phyloP scores from a whole-genome alignment of 2,797 vertebrate genomes.

The Darevskia mixta region DNA sequence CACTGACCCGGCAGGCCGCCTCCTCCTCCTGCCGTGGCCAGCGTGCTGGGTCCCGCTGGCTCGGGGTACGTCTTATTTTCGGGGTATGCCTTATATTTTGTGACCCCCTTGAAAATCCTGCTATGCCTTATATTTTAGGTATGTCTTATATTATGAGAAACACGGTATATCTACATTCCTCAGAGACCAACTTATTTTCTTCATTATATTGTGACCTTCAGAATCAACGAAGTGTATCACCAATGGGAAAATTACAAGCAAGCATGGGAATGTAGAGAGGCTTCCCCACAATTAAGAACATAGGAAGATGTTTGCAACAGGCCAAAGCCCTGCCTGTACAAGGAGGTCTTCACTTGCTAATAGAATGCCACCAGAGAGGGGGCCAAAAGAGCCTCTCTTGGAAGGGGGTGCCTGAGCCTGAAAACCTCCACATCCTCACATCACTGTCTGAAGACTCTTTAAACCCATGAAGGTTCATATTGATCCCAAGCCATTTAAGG shows the following conservation, averaged over 20 bases:
- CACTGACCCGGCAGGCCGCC: no score
- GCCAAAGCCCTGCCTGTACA: neutral
- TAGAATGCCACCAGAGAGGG: neutral
- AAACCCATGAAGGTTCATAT: neutral
- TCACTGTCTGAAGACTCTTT: neutral
- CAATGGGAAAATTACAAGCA: neutral
- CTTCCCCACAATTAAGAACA: neutral
- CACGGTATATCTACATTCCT: neutral
- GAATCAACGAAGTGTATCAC: neutral
- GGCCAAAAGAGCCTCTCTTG: neutral
- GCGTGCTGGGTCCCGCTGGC: no score
- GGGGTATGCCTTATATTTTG: no score
- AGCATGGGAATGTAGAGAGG: neutral
- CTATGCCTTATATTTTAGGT: no score
- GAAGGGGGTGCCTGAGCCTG: neutral
- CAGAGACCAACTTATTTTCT: neutral
- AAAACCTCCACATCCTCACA: neutral
- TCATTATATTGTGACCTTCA: neutral
- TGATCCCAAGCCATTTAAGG: neutral
- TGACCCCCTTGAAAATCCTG: no score
- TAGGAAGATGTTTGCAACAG: no score
- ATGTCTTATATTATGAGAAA: no score
- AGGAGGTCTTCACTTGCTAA: neutral
- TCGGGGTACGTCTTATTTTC: no score
- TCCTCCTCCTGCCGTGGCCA: no score